Evolutionary conservation across 2,888 invertebrate species (phyloP).

Genomic region (Atrina japonica): DNA sequence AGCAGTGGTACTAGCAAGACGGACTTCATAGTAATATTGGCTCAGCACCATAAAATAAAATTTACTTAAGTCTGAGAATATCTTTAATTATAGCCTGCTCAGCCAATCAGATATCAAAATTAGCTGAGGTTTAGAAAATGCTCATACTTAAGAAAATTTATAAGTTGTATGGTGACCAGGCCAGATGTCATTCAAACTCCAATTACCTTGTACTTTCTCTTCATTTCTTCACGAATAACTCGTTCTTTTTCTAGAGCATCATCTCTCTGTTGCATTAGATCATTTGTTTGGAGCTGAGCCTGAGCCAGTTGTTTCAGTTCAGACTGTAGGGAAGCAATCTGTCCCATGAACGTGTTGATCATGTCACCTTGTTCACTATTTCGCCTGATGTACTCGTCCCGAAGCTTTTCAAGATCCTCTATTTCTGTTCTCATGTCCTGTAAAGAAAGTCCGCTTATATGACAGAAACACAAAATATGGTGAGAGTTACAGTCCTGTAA

Average conservation of each 20-base stretch:
- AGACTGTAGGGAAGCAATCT: constrained; percentile 74
- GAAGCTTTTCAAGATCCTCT: constrained; percentile 70
- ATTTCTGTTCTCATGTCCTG: constrained; percentile 73
- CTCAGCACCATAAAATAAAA: too few species aligned
- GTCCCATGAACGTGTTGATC: constrained; percentile 72
- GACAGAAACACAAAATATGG: too few species aligned
- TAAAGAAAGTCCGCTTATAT: constrained; percentile 32
- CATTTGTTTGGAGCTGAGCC: constrained; percentile 69
- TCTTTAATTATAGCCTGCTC: too few species aligned
- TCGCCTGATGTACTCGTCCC: constrained; percentile 74
- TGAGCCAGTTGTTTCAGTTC: constrained; percentile 73
- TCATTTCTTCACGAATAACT: constrained; percentile 65
- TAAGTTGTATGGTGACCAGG: too few species aligned
- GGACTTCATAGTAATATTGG: too few species aligned
- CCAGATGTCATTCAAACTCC: too few species aligned
- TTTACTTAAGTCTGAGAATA: too few species aligned
- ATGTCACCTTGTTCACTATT: constrained; percentile 75
- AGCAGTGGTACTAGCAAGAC: too few species aligned
- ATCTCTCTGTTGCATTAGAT: constrained; percentile 69
- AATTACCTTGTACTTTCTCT: constrained; percentile 66
- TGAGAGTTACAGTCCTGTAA: too few species aligned
- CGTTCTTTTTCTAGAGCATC: constrained; percentile 68
- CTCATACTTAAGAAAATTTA: too few species aligned
- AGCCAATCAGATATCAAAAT: too few species aligned
- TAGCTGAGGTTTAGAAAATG: too few species aligned